A percentile compares a stretch with the other conserved stretches of the same genome.
phyloP scores from a whole-genome alignment of 2,113 vertebrate genomes.

The Empidonax traillii region DNA sequence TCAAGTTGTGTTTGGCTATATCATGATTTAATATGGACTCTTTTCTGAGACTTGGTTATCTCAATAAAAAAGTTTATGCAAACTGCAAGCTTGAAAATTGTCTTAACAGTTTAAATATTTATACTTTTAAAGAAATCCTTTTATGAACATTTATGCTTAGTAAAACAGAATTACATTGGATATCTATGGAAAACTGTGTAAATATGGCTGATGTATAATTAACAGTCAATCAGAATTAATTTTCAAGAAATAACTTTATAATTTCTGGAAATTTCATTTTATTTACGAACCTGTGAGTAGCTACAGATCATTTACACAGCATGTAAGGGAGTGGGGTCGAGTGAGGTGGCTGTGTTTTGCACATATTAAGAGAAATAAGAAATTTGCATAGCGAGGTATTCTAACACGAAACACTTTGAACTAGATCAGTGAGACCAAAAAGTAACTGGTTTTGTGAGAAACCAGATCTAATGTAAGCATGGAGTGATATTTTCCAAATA shows the following conservation, averaged over 20 bases:
- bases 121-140: not conserved
- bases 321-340: not conserved
- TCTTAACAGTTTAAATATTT: not conserved
- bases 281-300: not conserved
- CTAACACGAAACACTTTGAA: not conserved
- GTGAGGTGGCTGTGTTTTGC: not conserved
- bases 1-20: not conserved
- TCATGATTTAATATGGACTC: not conserved
- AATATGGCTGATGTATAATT: not conserved
- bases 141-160: not conserved
- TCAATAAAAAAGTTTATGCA: not conserved
- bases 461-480: not conserved
- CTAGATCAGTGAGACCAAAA: not conserved
- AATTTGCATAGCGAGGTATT: accelerated
- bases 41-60: not conserved
- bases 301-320: not conserved
- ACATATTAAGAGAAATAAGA: not conserved
- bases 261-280: not conserved
- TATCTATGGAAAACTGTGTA: not conserved
- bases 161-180: not conserved
- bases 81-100: not conserved
- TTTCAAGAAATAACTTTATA: not conserved
- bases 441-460: not conserved
- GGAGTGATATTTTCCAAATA: accelerated
- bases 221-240: not conserved